Evolutionary conservation across 1,140 invertebrate species (phyloP).

Genomic region (Drosophila pseudoobscura): DNA sequence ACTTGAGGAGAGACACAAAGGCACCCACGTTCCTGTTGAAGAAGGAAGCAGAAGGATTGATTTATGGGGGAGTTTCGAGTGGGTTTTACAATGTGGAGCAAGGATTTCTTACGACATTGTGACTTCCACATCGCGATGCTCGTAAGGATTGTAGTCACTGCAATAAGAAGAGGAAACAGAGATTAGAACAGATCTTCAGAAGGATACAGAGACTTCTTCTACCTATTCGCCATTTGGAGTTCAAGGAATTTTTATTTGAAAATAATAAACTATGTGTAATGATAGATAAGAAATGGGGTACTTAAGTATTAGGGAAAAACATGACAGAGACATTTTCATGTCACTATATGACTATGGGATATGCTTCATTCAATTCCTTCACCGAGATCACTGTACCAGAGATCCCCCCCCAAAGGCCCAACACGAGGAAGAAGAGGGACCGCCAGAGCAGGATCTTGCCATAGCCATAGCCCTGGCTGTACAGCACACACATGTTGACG

Average conservation of each 20-base stretch:
- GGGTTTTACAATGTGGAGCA: background rate
- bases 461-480: slow-evolving; percentile 46
- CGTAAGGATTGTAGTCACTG: slow-evolving; percentile 33
- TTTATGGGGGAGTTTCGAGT: background rate
- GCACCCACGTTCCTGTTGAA: slow-evolving; percentile 17
- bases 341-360: background rate
- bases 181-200: no score
- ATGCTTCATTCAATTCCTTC: background rate
- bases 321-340: background rate
- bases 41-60: no score
- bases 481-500: slow-evolving; percentile 45
- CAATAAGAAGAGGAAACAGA: background rate
- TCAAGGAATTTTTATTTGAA: no score
- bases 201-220: no score
- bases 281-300: background rate
- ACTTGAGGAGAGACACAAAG: slow-evolving; percentile 33
- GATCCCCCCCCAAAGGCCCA: slow-evolving; percentile 42
- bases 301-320: no score
- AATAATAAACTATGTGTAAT: background rate
- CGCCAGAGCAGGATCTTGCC: slow-evolving; percentile 28
- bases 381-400: slow-evolving; percentile 39
- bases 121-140: slow-evolving; percentile 15
- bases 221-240: no score
- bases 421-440: slow-evolving; percentile 34
- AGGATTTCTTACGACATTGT: slow-evolving; percentile 29